These are phyloP conservation scores for Okamejei kenojei DNA, from an alignment of 2,797 vertebrate genomes.

Conservation along the genomic window DNA sequence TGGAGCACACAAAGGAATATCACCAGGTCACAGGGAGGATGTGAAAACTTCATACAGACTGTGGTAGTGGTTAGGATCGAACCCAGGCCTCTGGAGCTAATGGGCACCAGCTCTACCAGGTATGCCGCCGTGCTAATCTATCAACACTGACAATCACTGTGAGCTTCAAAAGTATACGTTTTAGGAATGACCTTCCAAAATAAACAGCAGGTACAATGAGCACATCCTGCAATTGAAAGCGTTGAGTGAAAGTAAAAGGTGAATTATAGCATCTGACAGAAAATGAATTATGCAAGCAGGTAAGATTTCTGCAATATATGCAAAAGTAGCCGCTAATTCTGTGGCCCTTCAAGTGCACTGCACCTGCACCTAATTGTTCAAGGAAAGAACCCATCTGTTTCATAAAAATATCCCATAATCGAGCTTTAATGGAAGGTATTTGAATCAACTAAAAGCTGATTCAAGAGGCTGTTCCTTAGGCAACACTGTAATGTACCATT, in stretches of 20 bases:
- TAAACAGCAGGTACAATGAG: not conserved
- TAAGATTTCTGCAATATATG: constrained; percentile 30
- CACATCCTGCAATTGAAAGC: not conserved
- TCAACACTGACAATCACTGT: not conserved
- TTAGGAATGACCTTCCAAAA: not conserved
- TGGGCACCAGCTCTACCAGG: too few relatives aligned
- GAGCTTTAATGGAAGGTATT: constrained; percentile 37
- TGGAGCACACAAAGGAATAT: too few relatives aligned
- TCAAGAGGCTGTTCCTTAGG: constrained; percentile 37
- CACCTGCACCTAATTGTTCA: constrained; percentile 37
- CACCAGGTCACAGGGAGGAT: too few relatives aligned
- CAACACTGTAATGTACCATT: constrained; percentile 36
- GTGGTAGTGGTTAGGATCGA: too few relatives aligned
- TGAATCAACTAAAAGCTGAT: constrained; percentile 36
- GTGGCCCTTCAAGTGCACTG: not conserved
- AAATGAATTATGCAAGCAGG: constrained; percentile 33
- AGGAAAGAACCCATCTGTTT: constrained; percentile 37
- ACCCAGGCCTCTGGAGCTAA: too few relatives aligned
- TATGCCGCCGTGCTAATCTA: not conserved
- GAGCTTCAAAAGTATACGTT: not conserved
- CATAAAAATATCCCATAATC: constrained; percentile 34
- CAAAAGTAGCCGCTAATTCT: constrained; percentile 9
- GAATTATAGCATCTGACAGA: constrained; percentile 33
- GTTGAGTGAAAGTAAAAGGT: constrained; percentile 11
- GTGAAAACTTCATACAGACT: too few relatives aligned